Base-by-base conservation (phyloP, 2,888 invertebrate genomes). In the Hydriomena furcata region DNA sequence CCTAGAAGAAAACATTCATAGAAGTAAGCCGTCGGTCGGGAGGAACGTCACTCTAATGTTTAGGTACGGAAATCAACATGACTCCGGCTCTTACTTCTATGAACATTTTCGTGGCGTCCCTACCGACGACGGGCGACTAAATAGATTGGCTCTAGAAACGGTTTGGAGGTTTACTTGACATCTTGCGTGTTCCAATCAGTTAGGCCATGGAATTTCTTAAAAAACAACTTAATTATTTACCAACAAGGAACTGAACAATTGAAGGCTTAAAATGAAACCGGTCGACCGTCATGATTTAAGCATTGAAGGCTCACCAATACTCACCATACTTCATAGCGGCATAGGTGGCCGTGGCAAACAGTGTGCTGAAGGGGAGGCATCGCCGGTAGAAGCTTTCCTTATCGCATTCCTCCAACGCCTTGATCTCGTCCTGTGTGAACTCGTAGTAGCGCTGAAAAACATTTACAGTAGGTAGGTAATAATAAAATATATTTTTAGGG, bases 381-480 rank as follows among this genome's bases (percentile, higher is more conserved):
- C 96, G 91, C 63, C 92, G 92, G 70, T 93, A 95, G 76, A 96
- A 96, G 61, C 95, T 95, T 68, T 96, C 96, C 41, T 84, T 82
- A 76, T 95, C 95, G 73, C 96, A 96, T 77, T 96, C 94, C 66
- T 92, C 91, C 41, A 96, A 79, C 7, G 94, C 94, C 64, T 92
- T 87, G 38, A 94, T 75, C 77, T 96, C 96, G 17, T 96, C 96
- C 1, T 91, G 79, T 1, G 93, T 92, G 70, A 96, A 95, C 74
- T 93, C 92, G 68, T 94, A 94, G 70, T 87, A 89, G 8, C 89
- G 84, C 89, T 89, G 66, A 6, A 56, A 56, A 2, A 43, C 23
- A 21, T n/a, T n/a, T n/a, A n/a, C n/a, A n/a, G n/a, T n/a, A n/a
- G n/a, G n/a, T n/a, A n/a, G n/a, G n/a, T n/a, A n/a, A n/a, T n/a